Evolutionary conservation across 2,797 vertebrate species (phyloP), one percentile per base, ranked within the genome.

Genomic region (Myripristis murdjan): DNA sequence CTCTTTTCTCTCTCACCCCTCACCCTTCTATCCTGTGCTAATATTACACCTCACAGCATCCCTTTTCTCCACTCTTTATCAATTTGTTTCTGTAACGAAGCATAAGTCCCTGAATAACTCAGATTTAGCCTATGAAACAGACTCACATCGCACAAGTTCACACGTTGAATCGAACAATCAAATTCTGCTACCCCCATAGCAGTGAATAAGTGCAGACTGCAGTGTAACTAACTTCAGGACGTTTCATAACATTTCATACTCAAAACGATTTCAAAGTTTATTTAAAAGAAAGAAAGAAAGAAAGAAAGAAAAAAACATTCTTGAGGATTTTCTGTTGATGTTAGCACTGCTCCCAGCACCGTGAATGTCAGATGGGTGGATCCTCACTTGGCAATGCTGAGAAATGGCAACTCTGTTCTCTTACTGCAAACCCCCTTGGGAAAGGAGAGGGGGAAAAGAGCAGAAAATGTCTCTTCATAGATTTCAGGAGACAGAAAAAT

Each of bases 331-430:
- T 85, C 53, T 82, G 76, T 81, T 79, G 83, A 84, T 83, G 77
- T 80, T 83, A 84, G 69, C 52, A 52, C 64, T 4, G 35, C 75
- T 85, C 43, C 24, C 6, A 68, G 73, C 55, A 1, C 53, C 80
- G 51, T 77, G 64, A 67, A 75, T 87, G 82, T 86, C 86, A 89
- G 51, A 84, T 83, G 69, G 88, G 73, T 70, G 68, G 53, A 82
- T 81, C 84, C 63, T 82, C 53, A 76, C 74, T 82, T 84, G 81
- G 85, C 68, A 77, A 72, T 35, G 44, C 61, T 33, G 68, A 79
- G 52, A 87, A 84, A 82, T 71, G 75, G 78, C 79, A 83, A 86
- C 66, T 84, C 58, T 24, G 63, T 70, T 83, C 74, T 82, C 63
- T 62, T 37, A 61, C 70, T 64, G 67, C 70, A 75, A 77, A 84